Base-by-base conservation (phyloP, 2,797 vertebrate genomes). In the Oreortyx pictus region DNA sequence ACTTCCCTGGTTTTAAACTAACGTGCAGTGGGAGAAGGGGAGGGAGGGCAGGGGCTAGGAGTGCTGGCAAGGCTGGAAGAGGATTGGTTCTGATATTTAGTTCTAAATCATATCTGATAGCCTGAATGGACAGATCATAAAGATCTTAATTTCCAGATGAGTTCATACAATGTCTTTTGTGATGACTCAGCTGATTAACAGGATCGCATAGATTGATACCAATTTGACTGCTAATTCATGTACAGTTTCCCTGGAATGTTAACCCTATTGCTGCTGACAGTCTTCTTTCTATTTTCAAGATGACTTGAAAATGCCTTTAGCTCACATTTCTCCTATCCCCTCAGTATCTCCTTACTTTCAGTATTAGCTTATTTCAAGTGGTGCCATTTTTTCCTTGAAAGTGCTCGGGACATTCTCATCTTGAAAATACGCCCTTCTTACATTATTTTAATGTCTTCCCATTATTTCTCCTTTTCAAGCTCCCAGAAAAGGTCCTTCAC, bases 181-280 rank as follows among this genome's bases (percentile, higher is more conserved):
- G 94, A 82, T 92, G 91, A 92, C 62, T 95, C 89, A 92, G 89
- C 86, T 94, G 92, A 94, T 76, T 29, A 92, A 43, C 70, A 81
- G 47, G 44, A 93, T 94, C 84, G 57, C 22, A 50, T 44, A 47
- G 81, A 68, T 33, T 84, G 75, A 65, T 65, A 86, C 46, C 64
- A 65, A n/a, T 50, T 73, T 79, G 73, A 86, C 80, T 89, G 64
- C 85, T 91, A 33, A 25, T 77, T 65, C 43, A 61, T 57, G 18
- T 79, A 62, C 76, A 65, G 35, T 74, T 76, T 81, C 49, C 80
- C 64, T 73, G 47, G 76, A 37, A 44, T 84, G 86, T 88, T 91
- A 94, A 92, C 91, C 52, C 67, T 43, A 3, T 54, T 72, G 44
- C 65, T 88, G 29, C 84, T 83, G 68, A 75, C 80, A 49, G 18